Conservation (phyloP, 2,113 vertebrate genomes). For the Scalopus aquaticus region DNA sequence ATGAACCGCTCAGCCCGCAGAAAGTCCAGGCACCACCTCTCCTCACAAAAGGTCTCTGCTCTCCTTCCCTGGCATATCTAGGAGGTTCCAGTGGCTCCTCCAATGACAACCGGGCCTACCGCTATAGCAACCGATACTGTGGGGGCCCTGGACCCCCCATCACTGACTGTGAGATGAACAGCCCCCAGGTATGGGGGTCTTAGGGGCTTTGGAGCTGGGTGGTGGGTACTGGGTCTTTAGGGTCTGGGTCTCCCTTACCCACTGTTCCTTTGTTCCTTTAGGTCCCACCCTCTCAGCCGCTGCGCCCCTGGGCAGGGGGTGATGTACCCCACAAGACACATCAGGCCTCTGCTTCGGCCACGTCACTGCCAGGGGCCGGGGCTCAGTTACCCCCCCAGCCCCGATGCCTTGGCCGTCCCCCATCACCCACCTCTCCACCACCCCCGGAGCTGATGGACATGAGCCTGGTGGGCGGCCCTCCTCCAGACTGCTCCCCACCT, state of each 20-base stretch:
- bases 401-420: slow-evolving; percentile 84
- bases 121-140: slow-evolving; percentile 96
- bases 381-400: slow-evolving; percentile 69
- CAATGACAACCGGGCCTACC: slow-evolving; percentile 95
- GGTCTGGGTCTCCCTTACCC: not conserved
- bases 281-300: slow-evolving; percentile 92
- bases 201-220: not conserved
- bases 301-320: slow-evolving; percentile 92
- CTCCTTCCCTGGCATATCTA: slow-evolving; percentile 70
- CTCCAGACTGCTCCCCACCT: slow-evolving; percentile 78
- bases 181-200: slow-evolving; percentile 83
- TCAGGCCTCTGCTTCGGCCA: slow-evolving; percentile 87
- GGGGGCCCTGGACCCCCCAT: slow-evolving; percentile 92
- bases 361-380: slow-evolving; percentile 83
- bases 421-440: slow-evolving; percentile 86
- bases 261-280: slow-evolving; percentile 64
- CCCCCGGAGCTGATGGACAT: slow-evolving; percentile 84
- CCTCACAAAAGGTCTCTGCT: not conserved
- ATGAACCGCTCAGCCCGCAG: not conserved
- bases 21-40: not conserved
- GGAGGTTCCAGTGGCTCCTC: slow-evolving; percentile 97
- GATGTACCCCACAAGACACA: slow-evolving; percentile 94
- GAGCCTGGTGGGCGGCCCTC: slow-evolving; percentile 86
- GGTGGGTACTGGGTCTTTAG: not conserved
- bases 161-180: slow-evolving; percentile 96